phyloP scores from a whole-genome alignment of 2,797 vertebrate species.

The Scolopax bukidnonensis region DNA sequence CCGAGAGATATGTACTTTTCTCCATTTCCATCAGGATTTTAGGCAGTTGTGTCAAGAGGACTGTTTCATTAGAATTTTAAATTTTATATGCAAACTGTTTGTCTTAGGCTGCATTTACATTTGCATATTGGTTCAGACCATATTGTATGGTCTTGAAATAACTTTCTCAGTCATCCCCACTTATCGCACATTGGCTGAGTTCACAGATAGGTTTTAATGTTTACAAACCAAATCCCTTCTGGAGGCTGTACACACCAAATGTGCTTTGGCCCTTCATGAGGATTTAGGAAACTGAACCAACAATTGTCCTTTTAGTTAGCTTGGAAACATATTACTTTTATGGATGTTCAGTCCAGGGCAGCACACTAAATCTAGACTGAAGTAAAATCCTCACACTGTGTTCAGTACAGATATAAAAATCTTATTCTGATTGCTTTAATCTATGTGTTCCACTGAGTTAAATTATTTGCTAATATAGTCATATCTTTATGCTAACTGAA shows the following conservation, averaged over 20 bases:
- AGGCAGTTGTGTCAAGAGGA: slow-evolving; percentile 38
- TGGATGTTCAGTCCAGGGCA: neutral
- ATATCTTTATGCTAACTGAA: neutral
- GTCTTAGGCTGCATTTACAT: slow-evolving; percentile 23
- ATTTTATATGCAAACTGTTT: slow-evolving; percentile 28
- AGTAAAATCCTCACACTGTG: neutral
- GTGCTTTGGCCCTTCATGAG: neutral
- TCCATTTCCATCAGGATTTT: slow-evolving; percentile 8
- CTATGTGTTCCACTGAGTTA: neutral
- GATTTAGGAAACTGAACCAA: neutral
- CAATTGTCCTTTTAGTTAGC: neutral
- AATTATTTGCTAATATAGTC: neutral
- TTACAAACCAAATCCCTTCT: neutral
- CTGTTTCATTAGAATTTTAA: slow-evolving; percentile 15
- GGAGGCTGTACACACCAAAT: neutral
- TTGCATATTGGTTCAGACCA: slow-evolving; percentile 28
- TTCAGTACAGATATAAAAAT: neutral
- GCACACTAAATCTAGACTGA: neutral
- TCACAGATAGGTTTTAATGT: neutral
- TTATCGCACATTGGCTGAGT: neutral
- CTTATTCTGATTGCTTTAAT: neutral
- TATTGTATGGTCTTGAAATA: slow-evolving; percentile 37
- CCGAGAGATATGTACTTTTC: neutral
- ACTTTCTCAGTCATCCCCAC: neutral
- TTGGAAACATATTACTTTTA: neutral